Evolutionary conservation across 2,113 vertebrate genomes (phyloP).

Genomic region (Gasterosteus aculeatus): DNA sequence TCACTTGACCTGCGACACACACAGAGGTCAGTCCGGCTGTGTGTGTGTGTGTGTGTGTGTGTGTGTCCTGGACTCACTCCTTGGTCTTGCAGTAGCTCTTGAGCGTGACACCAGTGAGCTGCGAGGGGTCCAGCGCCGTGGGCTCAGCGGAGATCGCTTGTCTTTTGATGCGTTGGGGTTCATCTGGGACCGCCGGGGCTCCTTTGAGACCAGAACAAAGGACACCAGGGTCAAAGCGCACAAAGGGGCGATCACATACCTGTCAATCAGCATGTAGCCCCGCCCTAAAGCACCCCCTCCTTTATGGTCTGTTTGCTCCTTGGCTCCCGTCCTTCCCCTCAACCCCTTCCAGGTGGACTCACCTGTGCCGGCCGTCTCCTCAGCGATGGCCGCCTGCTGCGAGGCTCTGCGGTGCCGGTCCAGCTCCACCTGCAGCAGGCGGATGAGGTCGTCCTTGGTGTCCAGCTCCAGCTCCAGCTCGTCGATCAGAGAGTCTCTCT

Average conservation of each 20-base stretch:
- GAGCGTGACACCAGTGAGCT: constrained; percentile 75
- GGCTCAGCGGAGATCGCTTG: constrained; percentile 84
- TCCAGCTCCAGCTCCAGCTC: constrained; percentile 83
- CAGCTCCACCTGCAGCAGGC: constrained; percentile 76
- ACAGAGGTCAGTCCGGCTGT: not conserved
- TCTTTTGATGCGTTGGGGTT: constrained; percentile 79
- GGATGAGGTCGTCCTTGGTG: constrained; percentile 79
- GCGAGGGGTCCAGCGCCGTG: constrained; percentile 70
- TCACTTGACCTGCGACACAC: constrained; percentile 70
- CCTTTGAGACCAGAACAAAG: not conserved
- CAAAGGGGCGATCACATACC: too few species aligned
- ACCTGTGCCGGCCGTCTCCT: constrained; percentile 41
- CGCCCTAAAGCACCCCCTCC: too few species aligned
- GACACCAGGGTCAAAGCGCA: too few species aligned
- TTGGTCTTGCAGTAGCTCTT: constrained; percentile 79
- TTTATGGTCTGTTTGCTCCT: too few species aligned
- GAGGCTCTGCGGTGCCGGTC: constrained; percentile 63
- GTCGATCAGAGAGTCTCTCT: constrained; percentile 80
- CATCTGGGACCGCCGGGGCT: constrained; percentile 34
- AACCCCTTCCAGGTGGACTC: not conserved
- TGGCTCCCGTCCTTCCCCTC: too few species aligned
- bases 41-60: not conserved
- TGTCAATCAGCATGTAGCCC: too few species aligned
- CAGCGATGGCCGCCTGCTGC: not conserved
- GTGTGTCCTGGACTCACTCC: constrained; percentile 60